Evolutionary conservation across 2,113 vertebrate genomes (phyloP), one percentile per base, ranked within the genome.

Genomic region (Progne subis): DNA sequence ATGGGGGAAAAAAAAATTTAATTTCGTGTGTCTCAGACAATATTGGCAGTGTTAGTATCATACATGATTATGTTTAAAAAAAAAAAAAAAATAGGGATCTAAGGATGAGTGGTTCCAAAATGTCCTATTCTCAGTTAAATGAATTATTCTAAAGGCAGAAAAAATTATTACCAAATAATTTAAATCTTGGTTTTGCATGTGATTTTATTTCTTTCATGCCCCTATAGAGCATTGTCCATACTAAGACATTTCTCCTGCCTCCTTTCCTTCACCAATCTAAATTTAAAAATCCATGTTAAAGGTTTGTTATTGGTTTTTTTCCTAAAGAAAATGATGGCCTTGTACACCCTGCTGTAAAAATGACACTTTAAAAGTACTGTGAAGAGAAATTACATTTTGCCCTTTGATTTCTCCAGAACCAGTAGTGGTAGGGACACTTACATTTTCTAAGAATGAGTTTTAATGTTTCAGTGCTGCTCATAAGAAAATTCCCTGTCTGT

Each of bases 331-430:
- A 64, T 59, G 3, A 67, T 67, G 59, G 78, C 39, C 23, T 60
- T 68, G 44, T 78, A 56, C 41, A 31, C 37, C 29, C 28, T 74
- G 59, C 71, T 84, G 50, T 74, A 93, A 82, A 94, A 96, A 88
- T 25, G 25, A 63, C 68, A 59, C n/a, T 12, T 16, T 47, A 93
- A 90, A 86, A 56, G 34, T 56, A 52, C 37, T 70, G 32, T 75
- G 39, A 50, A 86, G 59, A 71, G n/a, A 94, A 96, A 95, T 80
- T 64, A 74, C 46, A 23, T 20, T 93, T 94, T 87, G 46, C 18
- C 55, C 71, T 96, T 79, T 92, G 82, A 65, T 94, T 93, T 65
- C 56, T 63, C 76, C 70, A 81, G 60, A 82, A 77, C 9, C 60
- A 31, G 60, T 28, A 74, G 46, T 72, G 50, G 23, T 74, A 61